phyloP scores from a whole-genome alignment of 1,140 invertebrate genomes.

The Pseudomyrmex dendroicus region DNA sequence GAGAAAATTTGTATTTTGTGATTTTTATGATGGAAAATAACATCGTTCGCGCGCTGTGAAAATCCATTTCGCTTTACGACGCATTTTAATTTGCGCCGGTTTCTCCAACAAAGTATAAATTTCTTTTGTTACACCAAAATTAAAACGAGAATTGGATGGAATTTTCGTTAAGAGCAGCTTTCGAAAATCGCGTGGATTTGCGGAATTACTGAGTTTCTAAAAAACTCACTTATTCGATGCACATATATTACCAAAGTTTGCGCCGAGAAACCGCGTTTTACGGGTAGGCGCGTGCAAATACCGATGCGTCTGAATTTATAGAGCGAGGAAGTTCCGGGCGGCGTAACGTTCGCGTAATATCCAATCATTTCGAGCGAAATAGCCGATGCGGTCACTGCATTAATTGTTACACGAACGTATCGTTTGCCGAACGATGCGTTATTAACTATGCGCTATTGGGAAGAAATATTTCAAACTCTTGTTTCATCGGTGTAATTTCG shows the following conservation, averaged over 20 bases:
- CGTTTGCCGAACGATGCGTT: constrained; percentile 14
- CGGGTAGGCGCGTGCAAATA: constrained; percentile 16
- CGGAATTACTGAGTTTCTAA: not conserved
- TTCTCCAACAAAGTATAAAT: no score
- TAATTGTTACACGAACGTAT: constrained; percentile 39
- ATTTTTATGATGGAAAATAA: no score
- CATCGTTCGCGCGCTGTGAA: no score
- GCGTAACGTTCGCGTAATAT: constrained; percentile 51
- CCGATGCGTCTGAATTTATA: constrained; percentile 24
- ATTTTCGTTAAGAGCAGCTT: not conserved
- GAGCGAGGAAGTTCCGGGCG: constrained; percentile 49
- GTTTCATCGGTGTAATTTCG: no score
- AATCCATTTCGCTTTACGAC: no score
- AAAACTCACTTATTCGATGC: constrained; percentile 15
- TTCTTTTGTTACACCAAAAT: no score
- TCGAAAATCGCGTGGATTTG: constrained; percentile 20
- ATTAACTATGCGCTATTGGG: not conserved
- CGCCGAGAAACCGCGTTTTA: not conserved
- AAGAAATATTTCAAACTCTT: not conserved
- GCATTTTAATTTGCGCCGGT: no score
- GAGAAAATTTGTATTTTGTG: no score
- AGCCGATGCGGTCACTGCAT: not conserved
- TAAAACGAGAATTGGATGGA: no score
- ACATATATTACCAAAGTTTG: not conserved
- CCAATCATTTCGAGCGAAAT: constrained; percentile 38